Percentiles rank a stretch among this genome's conserved stretches.
These are phyloP conservation scores for Anastrepha obliqua DNA, from an alignment of 1,140 invertebrate genomes.

Conservation along the genomic window DNA sequence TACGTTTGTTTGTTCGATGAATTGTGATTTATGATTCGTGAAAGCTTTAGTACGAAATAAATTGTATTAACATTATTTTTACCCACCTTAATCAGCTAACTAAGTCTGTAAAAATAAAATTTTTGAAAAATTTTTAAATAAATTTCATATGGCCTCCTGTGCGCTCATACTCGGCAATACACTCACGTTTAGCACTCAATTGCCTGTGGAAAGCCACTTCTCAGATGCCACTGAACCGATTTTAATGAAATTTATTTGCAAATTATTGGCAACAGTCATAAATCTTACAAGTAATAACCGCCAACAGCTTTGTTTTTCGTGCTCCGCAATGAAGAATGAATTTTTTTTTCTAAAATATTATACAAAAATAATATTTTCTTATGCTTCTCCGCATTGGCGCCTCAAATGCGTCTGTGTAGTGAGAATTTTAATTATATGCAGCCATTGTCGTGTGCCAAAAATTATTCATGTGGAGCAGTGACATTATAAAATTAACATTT, in stretches of 20 bases:
- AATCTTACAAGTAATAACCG: not conserved
- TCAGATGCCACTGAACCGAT: not conserved
- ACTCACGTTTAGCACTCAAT: constrained; percentile 3
- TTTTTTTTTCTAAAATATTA: not conserved
- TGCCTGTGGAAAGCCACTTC: not conserved
- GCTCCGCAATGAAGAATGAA: no score
- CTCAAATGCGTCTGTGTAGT: not conserved
- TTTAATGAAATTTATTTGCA: not conserved
- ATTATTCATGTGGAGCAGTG: not conserved
- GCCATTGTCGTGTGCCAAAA: constrained; percentile 32
- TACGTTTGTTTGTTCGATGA: no score
- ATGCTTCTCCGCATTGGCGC: not conserved
- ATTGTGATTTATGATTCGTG: no score
- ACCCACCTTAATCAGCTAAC: no score
- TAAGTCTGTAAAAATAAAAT: no score
- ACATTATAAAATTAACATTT: not conserved
- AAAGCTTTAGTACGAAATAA: no score
- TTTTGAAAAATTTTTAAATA: no score
- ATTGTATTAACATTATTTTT: no score
- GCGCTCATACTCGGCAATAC: not conserved
- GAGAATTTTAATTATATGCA: not conserved
- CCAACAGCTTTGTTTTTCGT: not conserved
- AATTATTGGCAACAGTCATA: constrained; percentile 10
- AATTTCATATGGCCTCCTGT: not conserved
- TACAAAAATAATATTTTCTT: not conserved